phyloP scores from a whole-genome alignment of 2,888 invertebrate species.

The Rotaria sp. region DNA sequence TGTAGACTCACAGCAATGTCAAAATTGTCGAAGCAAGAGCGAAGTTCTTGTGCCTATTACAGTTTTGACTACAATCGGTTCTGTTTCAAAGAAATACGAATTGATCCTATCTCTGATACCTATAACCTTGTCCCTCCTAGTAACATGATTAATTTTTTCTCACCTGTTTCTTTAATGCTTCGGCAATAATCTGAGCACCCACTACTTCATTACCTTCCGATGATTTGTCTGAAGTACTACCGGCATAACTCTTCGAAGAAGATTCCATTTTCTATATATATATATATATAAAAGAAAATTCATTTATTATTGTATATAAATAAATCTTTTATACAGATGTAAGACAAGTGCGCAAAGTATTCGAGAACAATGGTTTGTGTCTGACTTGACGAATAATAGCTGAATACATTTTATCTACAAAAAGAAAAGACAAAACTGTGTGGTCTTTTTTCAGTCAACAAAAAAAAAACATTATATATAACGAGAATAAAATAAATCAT shows the following conservation, averaged over 20 bases:
- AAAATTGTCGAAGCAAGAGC: no score
- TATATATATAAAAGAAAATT: neutral
- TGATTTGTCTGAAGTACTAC: neutral
- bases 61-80: no score
- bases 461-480: neutral
- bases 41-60: no score
- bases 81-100: no score
- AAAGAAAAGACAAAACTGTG: neutral
- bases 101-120: no score
- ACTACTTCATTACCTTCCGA: neutral
- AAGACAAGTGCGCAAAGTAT: neutral
- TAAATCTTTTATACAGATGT: neutral
- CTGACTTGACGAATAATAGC: neutral
- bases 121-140: no score
- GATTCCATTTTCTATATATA: neutral
- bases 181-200: constrained; percentile 31
- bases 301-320: neutral
- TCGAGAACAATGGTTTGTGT: neutral
- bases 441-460: neutral
- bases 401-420: neutral
- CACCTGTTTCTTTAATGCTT: constrained; percentile 33
- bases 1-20: no score
- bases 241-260: neutral
- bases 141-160: no score
- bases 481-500: neutral